A percentile compares a stretch with the other conserved stretches of the same genome.
These are phyloP conservation scores for Oeneis ivallda DNA, from an alignment of 2,888 invertebrate species.

Conservation along the genomic window DNA sequence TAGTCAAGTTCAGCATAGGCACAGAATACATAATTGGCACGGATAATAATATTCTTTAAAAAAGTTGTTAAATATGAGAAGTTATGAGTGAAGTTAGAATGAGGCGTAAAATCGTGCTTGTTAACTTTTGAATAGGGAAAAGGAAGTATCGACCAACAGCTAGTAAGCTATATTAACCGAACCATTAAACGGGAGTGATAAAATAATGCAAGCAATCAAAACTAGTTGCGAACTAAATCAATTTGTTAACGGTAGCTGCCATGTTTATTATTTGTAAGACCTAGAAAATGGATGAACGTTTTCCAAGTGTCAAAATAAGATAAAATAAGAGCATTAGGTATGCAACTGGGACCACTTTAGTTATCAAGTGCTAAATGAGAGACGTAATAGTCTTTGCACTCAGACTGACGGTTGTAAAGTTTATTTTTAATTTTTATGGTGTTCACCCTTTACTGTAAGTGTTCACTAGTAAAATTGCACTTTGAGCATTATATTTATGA, in stretches of 20 bases:
- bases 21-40: too few relatives aligned
- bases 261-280: slow-evolving; percentile 21
- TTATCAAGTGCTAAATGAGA: slow-evolving; percentile 19
- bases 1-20: too few relatives aligned
- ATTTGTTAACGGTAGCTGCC: slow-evolving; percentile 31
- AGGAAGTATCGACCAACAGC: too few relatives aligned
- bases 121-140: too few relatives aligned
- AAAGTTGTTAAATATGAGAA: too few relatives aligned
- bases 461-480: not conserved
- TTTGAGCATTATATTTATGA: not conserved
- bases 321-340: slow-evolving; percentile 31
- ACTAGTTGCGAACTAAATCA: slow-evolving; percentile 23
- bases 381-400: slow-evolving; percentile 22
- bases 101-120: too few relatives aligned
- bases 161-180: too few relatives aligned
- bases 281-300: slow-evolving; percentile 25
- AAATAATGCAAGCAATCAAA: slow-evolving; percentile 22
- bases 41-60: too few relatives aligned
- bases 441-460: not conserved
- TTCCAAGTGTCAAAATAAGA: slow-evolving; percentile 33
- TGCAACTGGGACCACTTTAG: slow-evolving; percentile 16
- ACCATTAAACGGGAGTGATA: slow-evolving; percentile 6
- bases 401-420: slow-evolving; percentile 15
- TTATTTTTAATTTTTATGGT: slow-evolving; percentile 13
- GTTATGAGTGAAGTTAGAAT: too few relatives aligned